A percentile compares a stretch with the other conserved stretches of the same genome.
phyloP scores from a whole-genome alignment of 2,113 vertebrate species.

The Salvator merianae region DNA sequence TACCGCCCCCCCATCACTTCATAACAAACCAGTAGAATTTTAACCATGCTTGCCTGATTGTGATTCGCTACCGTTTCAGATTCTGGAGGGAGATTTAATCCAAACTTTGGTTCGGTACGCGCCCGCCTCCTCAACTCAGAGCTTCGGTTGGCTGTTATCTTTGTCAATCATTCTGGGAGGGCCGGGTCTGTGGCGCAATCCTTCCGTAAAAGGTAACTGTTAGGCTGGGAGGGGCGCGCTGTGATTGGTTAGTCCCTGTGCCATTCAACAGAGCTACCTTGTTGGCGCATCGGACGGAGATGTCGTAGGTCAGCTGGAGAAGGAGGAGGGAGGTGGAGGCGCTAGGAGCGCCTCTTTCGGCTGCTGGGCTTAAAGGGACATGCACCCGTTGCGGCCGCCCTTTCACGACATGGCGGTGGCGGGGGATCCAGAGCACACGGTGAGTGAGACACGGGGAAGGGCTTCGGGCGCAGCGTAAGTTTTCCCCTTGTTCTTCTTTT shows the following conservation, averaged over 20 bases:
- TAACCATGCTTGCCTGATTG: rapidly evolving
- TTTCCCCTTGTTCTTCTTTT: neutral
- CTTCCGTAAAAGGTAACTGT: rapidly evolving
- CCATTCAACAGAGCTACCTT: slow-evolving; percentile 1
- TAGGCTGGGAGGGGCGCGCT: neutral
- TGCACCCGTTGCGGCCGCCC: rapidly evolving
- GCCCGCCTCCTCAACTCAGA: neutral
- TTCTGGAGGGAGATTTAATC: rapidly evolving
- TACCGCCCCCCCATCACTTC: too few species aligned
- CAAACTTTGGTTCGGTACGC: neutral
- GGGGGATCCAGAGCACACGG: neutral
- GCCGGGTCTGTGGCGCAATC: rapidly evolving
- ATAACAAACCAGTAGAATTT: neutral
- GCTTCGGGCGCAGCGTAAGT: neutral
- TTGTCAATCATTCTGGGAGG: neutral
- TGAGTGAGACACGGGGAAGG: slow-evolving; percentile 43
- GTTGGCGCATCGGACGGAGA: neutral
- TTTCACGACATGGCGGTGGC: slow-evolving; percentile 36
- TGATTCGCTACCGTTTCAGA: neutral
- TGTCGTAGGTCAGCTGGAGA: neutral
- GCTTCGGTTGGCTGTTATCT: rapidly evolving
- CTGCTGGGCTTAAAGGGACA: slow-evolving; percentile 49
- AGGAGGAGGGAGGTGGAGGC: neutral
- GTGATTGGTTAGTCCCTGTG: neutral
- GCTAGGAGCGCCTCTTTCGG: neutral